Conservation (phyloP, 2,888 invertebrate genomes). For the Pseudolycoriella hygida region DNA sequence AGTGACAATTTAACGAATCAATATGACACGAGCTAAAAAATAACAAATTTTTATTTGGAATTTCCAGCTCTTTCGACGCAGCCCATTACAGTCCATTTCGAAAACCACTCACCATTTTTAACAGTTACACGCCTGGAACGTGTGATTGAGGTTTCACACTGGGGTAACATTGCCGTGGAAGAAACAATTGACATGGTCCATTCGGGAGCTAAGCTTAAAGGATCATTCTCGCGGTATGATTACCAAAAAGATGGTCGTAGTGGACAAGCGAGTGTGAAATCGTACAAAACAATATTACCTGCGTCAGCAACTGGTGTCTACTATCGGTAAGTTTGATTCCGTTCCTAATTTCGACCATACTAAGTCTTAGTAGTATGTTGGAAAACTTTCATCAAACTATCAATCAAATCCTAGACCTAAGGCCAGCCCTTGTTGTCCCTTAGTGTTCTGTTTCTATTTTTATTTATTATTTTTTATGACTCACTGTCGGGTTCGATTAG, state of each 20-base stretch:
- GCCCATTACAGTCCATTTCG: constrained; percentile 71
- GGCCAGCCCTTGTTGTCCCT: no score
- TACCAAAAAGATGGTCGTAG: constrained; percentile 86
- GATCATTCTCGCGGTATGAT: constrained; percentile 92
- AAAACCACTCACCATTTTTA: constrained; percentile 91
- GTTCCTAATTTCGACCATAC: no score
- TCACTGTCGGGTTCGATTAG: no score
- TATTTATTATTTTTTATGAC: no score
- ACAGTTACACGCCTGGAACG: constrained; percentile 79
- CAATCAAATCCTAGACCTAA: no score
- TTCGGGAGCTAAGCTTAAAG: constrained; percentile 82
- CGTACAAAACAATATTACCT: constrained; percentile 71
- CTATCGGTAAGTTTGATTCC: constrained; percentile 39
- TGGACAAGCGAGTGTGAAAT: constrained; percentile 75
- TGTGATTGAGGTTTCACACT: constrained; percentile 90
- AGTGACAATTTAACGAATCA: constrained; percentile 15
- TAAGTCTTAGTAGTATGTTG: no score
- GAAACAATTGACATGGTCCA: constrained; percentile 85
- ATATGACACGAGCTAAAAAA: no score
- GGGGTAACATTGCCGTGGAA: constrained; percentile 97
- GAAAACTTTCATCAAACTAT: no score
- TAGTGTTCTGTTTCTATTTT: no score
- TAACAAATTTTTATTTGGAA: no score
- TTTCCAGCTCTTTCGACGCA: constrained; percentile 38
- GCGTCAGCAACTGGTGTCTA: constrained; percentile 91